Conservation (phyloP, 2,888 invertebrate species). For the Dryobota labecula region DNA sequence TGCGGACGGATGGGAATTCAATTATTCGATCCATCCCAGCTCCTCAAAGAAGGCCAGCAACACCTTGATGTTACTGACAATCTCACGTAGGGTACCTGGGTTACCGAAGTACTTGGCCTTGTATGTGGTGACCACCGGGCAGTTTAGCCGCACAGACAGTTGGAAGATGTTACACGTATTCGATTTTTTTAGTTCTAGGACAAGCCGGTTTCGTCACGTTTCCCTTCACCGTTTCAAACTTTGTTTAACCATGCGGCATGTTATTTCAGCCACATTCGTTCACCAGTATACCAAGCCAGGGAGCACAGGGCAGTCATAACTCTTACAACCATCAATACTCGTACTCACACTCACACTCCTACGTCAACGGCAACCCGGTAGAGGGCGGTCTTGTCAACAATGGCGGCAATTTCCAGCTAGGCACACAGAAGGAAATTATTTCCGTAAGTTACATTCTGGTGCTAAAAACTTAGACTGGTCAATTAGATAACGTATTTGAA, state of each 20-base stretch:
- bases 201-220: too few species aligned
- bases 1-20: too few species aligned
- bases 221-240: too few species aligned
- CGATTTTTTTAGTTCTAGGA: too few species aligned
- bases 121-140: too few species aligned
- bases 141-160: too few species aligned
- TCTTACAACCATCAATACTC: slow-evolving; percentile 40
- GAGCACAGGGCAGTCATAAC: not conserved
- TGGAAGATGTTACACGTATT: not conserved
- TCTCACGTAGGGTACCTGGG: too few species aligned
- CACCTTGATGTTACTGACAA: too few species aligned
- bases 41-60: too few species aligned
- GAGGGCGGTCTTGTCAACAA: slow-evolving; percentile 1
- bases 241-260: not conserved
- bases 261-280: slow-evolving; percentile 29
- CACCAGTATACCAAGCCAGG: not conserved
- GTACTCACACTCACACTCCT: slow-evolving; percentile 28
- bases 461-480: not conserved
- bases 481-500: not conserved
- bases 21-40: too few species aligned
- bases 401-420: slow-evolving; percentile 66
- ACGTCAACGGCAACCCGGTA: slow-evolving; percentile 30
- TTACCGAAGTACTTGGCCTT: too few species aligned
- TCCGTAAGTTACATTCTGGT: slow-evolving; percentile 23
- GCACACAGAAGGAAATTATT: not conserved